These are phyloP conservation scores for Cyclophora punctaria DNA, from an alignment of 2,888 invertebrate species.

Conservation along the genomic window DNA sequence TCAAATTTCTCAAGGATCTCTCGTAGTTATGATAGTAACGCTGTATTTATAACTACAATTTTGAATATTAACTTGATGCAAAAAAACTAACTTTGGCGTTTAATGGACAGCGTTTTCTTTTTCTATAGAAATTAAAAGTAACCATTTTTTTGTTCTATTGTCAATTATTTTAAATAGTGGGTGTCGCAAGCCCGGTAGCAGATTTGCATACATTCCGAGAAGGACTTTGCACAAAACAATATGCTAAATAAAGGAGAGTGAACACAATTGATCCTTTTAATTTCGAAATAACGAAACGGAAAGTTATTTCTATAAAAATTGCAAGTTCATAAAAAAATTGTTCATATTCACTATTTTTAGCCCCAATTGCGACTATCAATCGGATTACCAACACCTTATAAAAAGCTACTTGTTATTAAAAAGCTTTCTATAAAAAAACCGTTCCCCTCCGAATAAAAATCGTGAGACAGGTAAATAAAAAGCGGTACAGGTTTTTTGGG, in stretches of 20 bases:
- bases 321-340: too few relatives aligned
- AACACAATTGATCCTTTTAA: slow-evolving; percentile 29
- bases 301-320: slow-evolving; percentile 14
- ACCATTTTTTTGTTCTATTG: not conserved
- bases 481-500: slow-evolving; percentile 47
- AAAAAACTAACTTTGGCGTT: too few relatives aligned
- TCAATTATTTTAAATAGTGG: slow-evolving; percentile 1
- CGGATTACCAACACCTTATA: too few relatives aligned
- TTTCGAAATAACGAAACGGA: slow-evolving; percentile 28
- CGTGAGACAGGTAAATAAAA: slow-evolving; percentile 55
- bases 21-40: too few relatives aligned
- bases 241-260: slow-evolving; percentile 31
- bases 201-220: slow-evolving; percentile 44
- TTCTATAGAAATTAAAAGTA: not conserved
- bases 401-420: too few relatives aligned
- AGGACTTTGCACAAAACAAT: slow-evolving; percentile 55
- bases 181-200: slow-evolving; percentile 32
- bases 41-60: too few relatives aligned
- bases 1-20: too few relatives aligned
- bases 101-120: too few relatives aligned
- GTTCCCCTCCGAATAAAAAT: not conserved
- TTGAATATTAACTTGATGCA: too few relatives aligned
- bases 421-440: too few relatives aligned
- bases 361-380: too few relatives aligned
- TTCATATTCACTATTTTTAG: too few relatives aligned